Evolutionary conservation across 2,888 invertebrate species (phyloP), one percentile per base, ranked within the genome.

Genomic region (Aphidius colemani): DNA sequence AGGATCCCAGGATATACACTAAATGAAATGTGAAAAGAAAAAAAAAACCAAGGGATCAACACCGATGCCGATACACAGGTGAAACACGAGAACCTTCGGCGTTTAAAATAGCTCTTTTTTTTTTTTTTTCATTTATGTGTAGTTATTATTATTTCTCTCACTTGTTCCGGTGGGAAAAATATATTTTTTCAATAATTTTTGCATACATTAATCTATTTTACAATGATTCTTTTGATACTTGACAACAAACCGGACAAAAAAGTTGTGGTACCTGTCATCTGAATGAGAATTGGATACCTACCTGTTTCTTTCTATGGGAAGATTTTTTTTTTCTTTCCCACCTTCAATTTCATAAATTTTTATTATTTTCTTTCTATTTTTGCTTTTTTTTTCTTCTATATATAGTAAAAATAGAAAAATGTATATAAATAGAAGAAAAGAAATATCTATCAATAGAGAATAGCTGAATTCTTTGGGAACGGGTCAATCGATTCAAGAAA

Each of bases 181-280:
- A 64, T 40, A 53, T 61, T 55, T 67, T 63, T 67, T 65, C 65
- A 53, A 39, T 45, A 43, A 78, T 76, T 80, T 80, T 80, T 81
- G 81, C 81, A 81, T 81, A 81, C 73, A 79, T 80, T 81, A 81
- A 81, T 80, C 79, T 74, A 77, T 76, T 75, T 75, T 69, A 65
- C 64, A 61, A 18, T n/a, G 9, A 30, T 18, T 43, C 40, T 41
- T 41, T 40, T 39, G 40, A 49, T 55, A 61, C 65, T 53, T 11
- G 59, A 69, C 67, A 68, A 72, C 72, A 70, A 73, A 74, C 66
- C 69, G 41, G 61, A 62, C 68, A 48, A 62, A 67, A 65, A 71
- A 66, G 64, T 70, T 71, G 66, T 65, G 66, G 67, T 79, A 79
- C 79, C 81, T 80, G 79, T 79, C 74, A 75, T 67, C 43, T 79